Evolutionary conservation across 2,888 invertebrate genomes (phyloP).

Genomic region (Rotaria socialis): DNA sequence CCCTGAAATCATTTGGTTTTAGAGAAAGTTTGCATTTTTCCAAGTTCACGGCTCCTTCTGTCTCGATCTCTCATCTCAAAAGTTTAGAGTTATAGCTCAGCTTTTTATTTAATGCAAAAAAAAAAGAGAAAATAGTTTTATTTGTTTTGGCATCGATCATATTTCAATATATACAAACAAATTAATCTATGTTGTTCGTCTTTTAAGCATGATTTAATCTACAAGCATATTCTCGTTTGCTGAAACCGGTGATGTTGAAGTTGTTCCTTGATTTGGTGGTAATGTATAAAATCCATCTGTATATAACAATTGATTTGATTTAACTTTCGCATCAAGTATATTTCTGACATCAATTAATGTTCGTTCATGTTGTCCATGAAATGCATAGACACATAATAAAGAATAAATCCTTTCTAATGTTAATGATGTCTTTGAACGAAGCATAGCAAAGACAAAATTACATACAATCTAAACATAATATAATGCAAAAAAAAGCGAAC

Average conservation of each 20-base stretch:
- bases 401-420: constrained; percentile 35
- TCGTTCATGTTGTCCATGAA: constrained; percentile 18
- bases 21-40: too few relatives aligned
- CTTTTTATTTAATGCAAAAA: too few relatives aligned
- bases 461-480: background rate
- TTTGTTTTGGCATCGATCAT: too few relatives aligned
- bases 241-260: background rate
- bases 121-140: too few relatives aligned
- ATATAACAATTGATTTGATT: constrained; percentile 11
- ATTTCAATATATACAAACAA: background rate
- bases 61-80: too few relatives aligned
- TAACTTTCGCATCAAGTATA: constrained; percentile 5
- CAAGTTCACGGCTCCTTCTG: too few relatives aligned
- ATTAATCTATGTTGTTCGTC: background rate
- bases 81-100: too few relatives aligned
- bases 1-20: too few relatives aligned
- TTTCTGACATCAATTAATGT: constrained; percentile 10
- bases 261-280: background rate
- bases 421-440: constrained; percentile 32
- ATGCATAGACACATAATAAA: background rate
- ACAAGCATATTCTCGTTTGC: constrained; percentile 4
- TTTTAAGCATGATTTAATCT: background rate
- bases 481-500: background rate
- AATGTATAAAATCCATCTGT: constrained; percentile 33
- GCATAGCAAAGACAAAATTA: constrained; percentile 33